Percentiles rank a stretch among this genome's conserved stretches.
These are phyloP conservation scores for Corbicula japonica DNA, from an alignment of 2,888 invertebrate species.

Conservation along the genomic window DNA sequence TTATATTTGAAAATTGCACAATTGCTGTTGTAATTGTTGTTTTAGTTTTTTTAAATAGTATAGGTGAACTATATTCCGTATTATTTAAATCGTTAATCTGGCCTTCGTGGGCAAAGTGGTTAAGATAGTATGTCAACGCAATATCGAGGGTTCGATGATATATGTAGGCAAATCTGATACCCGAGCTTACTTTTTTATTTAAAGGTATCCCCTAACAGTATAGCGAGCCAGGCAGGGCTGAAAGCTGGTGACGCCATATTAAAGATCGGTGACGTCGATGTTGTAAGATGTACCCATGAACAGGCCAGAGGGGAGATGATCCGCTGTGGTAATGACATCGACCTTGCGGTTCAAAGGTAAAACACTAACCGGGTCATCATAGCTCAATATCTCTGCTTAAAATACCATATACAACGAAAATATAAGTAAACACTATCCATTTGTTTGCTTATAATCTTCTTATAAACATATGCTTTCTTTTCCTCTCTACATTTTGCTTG, in stretches of 20 bases:
- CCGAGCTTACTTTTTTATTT: too few species aligned
- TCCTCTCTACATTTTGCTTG: too few species aligned
- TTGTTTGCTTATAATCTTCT: background rate
- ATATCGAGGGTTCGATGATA: too few species aligned
- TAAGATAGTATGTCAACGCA: too few species aligned
- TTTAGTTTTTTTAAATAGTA: too few species aligned
- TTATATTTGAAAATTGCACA: too few species aligned
- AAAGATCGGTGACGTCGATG: slow-evolving; percentile 76
- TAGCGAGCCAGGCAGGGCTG: slow-evolving; percentile 81
- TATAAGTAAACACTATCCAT: background rate
- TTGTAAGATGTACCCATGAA: slow-evolving; percentile 78
- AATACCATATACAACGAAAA: background rate
- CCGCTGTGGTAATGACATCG: slow-evolving; percentile 85
- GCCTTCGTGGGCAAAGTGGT: too few species aligned
- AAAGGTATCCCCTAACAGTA: slow-evolving; percentile 82
- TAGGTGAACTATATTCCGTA: too few species aligned
- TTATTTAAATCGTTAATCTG: too few species aligned
- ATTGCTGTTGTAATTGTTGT: too few species aligned
- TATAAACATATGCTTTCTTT: background rate
- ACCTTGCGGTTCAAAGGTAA: slow-evolving; percentile 82
- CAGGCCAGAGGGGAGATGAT: slow-evolving; percentile 84
- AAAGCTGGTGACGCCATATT: slow-evolving; percentile 83
- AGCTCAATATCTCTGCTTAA: background rate
- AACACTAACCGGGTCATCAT: background rate
- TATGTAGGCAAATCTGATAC: too few species aligned